phyloP scores from a whole-genome alignment of 2,888 invertebrate genomes.

The Invenusta paracnida region DNA sequence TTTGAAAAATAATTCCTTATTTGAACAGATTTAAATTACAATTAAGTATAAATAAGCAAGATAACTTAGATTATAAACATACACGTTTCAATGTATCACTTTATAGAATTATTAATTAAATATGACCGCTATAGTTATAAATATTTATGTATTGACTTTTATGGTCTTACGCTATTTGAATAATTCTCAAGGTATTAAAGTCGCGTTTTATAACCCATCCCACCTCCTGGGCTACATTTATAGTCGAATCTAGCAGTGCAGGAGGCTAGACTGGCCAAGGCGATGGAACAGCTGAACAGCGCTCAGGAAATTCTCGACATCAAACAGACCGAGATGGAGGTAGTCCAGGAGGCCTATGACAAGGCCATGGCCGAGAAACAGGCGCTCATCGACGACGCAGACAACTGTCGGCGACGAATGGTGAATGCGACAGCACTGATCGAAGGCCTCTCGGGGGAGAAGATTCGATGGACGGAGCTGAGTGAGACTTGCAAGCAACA shows the following conservation, averaged over 20 bases:
- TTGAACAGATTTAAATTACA: too few relatives aligned
- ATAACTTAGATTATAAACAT: too few relatives aligned
- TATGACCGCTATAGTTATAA: too few relatives aligned
- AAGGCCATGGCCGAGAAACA: slow-evolving; percentile 82
- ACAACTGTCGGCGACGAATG: slow-evolving; percentile 87
- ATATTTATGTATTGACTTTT: too few relatives aligned
- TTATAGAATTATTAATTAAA: too few relatives aligned
- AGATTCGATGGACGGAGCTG: slow-evolving; percentile 87
- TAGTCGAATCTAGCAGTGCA: slow-evolving; percentile 79
- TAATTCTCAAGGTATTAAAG: too few relatives aligned
- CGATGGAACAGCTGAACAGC: slow-evolving; percentile 79
- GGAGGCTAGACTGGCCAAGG: slow-evolving; percentile 72
- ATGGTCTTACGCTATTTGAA: too few relatives aligned
- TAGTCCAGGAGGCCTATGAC: slow-evolving; percentile 86
- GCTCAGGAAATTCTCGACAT: slow-evolving; percentile 84
- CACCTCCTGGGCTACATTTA: neutral
- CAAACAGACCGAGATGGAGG: slow-evolving; percentile 79
- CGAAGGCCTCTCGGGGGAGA: slow-evolving; percentile 81
- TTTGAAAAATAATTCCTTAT: too few relatives aligned
- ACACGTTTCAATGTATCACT: too few relatives aligned
- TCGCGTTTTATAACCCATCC: neutral
- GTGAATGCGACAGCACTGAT: slow-evolving; percentile 88
- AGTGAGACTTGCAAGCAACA: slow-evolving; percentile 85
- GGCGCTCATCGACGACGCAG: slow-evolving; percentile 82
- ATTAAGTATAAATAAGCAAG: too few relatives aligned